Evolutionary conservation across 2,797 vertebrate genomes (phyloP).

Genomic region (Thamnophis elegans): DNA sequence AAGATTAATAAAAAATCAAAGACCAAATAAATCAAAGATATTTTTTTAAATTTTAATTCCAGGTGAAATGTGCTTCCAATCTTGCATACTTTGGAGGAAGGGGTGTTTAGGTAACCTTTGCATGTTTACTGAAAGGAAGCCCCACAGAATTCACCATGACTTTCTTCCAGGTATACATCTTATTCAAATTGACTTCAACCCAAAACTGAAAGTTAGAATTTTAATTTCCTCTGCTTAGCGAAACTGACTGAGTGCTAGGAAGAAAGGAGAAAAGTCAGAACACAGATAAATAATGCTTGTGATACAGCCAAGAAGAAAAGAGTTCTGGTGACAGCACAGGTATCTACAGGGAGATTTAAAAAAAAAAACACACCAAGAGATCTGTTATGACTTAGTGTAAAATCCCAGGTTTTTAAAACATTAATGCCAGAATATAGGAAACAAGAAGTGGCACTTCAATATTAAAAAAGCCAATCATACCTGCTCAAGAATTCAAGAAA

Average conservation of each 20-base stretch:
- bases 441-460: neutral
- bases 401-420: neutral
- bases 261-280: neutral
- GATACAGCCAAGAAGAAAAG: neutral
- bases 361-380: neutral
- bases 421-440: neutral
- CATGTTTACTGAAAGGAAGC: neutral
- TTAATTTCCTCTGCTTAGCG: neutral
- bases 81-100: neutral
- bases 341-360: neutral
- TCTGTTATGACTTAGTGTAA: neutral
- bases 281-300: neutral
- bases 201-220: neutral
- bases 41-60: neutral
- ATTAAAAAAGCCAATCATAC: neutral
- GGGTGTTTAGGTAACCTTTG: neutral
- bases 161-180: neutral
- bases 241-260: neutral
- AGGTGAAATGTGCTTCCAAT: neutral
- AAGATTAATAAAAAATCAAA: neutral
- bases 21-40: too few species aligned
- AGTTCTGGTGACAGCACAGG: neutral
- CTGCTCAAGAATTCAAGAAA: neutral
- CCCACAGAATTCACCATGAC: neutral
- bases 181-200: neutral